Evolutionary conservation across 2,888 invertebrate species (phyloP), one percentile per base, ranked within the genome.

Genomic region (Monochamus alternatus): DNA sequence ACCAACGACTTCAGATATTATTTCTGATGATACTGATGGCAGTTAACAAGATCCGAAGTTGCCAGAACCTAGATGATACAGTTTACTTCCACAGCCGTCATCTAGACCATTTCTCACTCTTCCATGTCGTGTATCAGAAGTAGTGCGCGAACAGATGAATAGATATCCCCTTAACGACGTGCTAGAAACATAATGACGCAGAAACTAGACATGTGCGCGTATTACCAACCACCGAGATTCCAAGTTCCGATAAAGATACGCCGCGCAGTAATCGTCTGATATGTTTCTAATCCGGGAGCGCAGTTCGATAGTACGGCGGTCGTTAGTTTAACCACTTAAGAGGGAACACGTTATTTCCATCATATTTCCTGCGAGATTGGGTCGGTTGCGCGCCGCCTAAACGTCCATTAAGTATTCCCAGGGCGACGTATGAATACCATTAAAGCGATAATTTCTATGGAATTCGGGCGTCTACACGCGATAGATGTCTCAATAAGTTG

Each of bases 301-400:
- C 47, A 60, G 60, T 69, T 69, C 60, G 69, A 69, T 69, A 47
- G 60, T 60, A 60, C 31, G 69, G 47, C 38, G 69, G 60, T 69
- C 69, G 69, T 63, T 59, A 71, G 62, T 47, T 71, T 52, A 22
- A 63, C 73, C 73, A 73, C 73, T 73, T 73, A 66, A 22, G 38
- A 60, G 73, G 31, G 73, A 73, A 73, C 73, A 73, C 44, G 73
- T 66, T 73, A 73, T 73, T 73, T 65, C 73, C 73, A 73, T 73
- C 73, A 67, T 65, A 62, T 65, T 73, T 73, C 73, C 73, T 73
- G 60, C 58, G 73, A 66, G 58, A 73, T 72, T 59, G 64, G 73
- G 65, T 73, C 65, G 55, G 43, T 31, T 38, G 65, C 73, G 47
- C 52, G n/a, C 44, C 71, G 71, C 63, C 63, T 63, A 32, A 63